Evolutionary conservation across 2,888 invertebrate species (phyloP).

Genomic region (Gari tellinella): DNA sequence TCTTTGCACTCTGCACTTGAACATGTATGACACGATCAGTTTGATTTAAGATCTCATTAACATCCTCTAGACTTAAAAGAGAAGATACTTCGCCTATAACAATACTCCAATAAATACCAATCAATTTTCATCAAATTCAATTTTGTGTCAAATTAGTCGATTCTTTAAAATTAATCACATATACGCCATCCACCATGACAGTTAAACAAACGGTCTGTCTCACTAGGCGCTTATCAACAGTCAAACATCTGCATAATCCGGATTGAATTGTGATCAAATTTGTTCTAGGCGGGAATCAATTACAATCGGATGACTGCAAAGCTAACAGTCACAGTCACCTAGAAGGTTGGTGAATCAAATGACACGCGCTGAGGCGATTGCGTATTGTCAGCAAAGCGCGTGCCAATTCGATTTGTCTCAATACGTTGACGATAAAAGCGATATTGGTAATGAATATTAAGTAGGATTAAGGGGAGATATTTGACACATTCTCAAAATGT

Average conservation of each 20-base stretch:
- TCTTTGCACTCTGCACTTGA: too few relatives aligned
- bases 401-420: conserved; percentile 1
- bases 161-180: conserved; percentile 7
- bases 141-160: background rate
- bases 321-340: too few relatives aligned
- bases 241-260: conserved; percentile 59
- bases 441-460: conserved; percentile 40
- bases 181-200: background rate
- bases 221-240: conserved; percentile 36
- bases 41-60: too few relatives aligned
- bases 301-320: conserved; percentile 28
- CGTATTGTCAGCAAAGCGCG: conserved; percentile 2
- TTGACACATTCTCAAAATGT: background rate
- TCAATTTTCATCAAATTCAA: conserved; percentile 10
- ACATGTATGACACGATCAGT: too few relatives aligned
- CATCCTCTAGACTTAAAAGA: too few relatives aligned
- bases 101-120: background rate
- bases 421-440: too few relatives aligned
- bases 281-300: conserved; percentile 41
- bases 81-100: too few relatives aligned
- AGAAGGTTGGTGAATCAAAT: conserved; percentile 21
- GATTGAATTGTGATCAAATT: conserved; percentile 48
- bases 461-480: conserved; percentile 30
- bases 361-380: conserved; percentile 12
- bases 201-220: background rate